Percentiles rank a stretch among this genome's conserved stretches.
Conservation (phyloP, 1,140 invertebrate species). For the Bombus fervidus region DNA sequence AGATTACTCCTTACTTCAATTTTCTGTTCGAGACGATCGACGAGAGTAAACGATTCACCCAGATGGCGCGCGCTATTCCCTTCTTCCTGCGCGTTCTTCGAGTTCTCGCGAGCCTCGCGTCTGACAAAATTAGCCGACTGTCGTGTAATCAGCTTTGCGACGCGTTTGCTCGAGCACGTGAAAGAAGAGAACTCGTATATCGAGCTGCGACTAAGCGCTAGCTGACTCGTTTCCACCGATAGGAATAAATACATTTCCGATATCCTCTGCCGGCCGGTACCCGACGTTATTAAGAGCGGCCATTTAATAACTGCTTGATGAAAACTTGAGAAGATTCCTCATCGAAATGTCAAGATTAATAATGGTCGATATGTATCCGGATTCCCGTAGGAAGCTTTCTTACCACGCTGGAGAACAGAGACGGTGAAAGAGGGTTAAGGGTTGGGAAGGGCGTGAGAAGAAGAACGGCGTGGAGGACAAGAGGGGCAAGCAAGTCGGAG, state of each 20-base stretch:
- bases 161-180: background rate
- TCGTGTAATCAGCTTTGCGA: background rate
- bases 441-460: background rate
- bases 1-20: background rate
- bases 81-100: background rate
- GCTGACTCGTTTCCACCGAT: background rate
- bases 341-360: constrained; percentile 60
- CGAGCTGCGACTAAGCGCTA: background rate
- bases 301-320: constrained; percentile 66
- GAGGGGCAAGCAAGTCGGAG: constrained; percentile 43
- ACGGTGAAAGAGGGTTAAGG: background rate
- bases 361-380: constrained; percentile 62
- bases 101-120: background rate
- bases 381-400: constrained; percentile 41
- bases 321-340: constrained; percentile 59
- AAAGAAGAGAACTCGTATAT: background rate
- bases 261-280: constrained; percentile 37
- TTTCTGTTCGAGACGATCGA: background rate
- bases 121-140: background rate
- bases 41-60: background rate
- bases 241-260: constrained; percentile 58
- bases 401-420: background rate
- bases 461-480: constrained; percentile 27
- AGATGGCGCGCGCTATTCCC: background rate
- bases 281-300: constrained; percentile 53